Evolutionary conservation across 1,140 invertebrate genomes (phyloP).

Genomic region (Eufriesea mexicana): DNA sequence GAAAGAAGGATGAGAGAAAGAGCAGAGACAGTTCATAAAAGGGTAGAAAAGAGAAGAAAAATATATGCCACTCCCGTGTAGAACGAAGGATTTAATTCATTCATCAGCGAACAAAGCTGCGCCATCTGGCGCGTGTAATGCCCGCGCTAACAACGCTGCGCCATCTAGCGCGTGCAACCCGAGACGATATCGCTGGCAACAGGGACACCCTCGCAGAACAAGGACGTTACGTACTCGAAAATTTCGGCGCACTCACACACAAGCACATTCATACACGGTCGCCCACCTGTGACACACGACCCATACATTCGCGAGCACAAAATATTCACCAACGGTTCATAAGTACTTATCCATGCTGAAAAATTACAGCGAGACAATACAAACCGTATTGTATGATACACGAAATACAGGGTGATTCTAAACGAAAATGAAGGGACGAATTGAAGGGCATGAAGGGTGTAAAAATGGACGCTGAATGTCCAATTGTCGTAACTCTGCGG

Average conservation of each 20-base stretch:
- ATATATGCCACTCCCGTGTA: no score
- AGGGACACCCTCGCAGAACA: neutral
- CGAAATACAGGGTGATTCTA: constrained; percentile 19
- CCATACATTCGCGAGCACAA: neutral
- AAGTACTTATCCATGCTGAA: neutral
- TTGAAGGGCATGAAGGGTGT: neutral
- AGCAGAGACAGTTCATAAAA: neutral
- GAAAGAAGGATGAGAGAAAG: neutral
- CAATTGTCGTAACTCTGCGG: no score
- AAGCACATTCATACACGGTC: neutral
- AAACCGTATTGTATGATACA: constrained; percentile 21
- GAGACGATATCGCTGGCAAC: constrained; percentile 39
- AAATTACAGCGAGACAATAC: neutral
- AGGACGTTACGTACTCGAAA: neutral
- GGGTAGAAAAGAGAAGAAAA: neutral
- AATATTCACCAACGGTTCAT: neutral
- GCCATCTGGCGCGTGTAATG: no score
- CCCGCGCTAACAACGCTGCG: neutral
- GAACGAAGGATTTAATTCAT: no score
- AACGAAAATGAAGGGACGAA: constrained; percentile 32
- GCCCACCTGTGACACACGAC: neutral
- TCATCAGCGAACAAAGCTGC: neutral
- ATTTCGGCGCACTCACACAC: constrained; percentile 11
- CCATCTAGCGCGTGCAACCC: neutral
- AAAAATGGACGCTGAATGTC: neutral